Evolutionary conservation across 2,797 vertebrate genomes (phyloP).

Genomic region (Acridotheres tristis): DNA sequence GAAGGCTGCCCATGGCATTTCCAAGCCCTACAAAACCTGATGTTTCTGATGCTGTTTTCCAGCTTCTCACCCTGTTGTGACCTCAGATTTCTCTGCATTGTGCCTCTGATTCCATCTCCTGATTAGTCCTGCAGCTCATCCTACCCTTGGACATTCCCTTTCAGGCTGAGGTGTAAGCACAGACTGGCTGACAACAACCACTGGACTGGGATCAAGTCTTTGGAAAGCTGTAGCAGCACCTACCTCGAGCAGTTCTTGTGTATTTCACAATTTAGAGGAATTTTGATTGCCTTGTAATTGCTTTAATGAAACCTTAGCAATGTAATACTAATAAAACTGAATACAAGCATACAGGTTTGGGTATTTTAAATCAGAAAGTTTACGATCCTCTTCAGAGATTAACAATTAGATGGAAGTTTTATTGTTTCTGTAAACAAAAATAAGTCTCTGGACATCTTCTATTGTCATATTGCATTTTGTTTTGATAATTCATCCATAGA

Average conservation of each 20-base stretch:
- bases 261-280: neutral
- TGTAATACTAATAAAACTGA: accelerated
- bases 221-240: neutral
- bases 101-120: neutral
- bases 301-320: neutral
- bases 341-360: neutral
- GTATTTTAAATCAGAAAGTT: neutral
- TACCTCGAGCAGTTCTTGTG: accelerated
- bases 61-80: accelerated
- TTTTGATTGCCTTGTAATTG: neutral
- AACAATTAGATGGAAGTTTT: neutral
- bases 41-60: neutral
- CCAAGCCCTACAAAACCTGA: neutral
- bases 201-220: neutral
- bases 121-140: neutral
- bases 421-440: neutral
- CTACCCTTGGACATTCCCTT: neutral
- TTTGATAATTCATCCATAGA: neutral
- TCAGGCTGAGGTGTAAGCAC: neutral
- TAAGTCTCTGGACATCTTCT: neutral
- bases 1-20: neutral
- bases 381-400: neutral
- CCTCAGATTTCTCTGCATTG: neutral
- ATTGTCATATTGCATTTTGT: neutral
- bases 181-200: neutral